phyloP scores from a whole-genome alignment of 2,113 vertebrate genomes.

The Desmodus rotundus region DNA sequence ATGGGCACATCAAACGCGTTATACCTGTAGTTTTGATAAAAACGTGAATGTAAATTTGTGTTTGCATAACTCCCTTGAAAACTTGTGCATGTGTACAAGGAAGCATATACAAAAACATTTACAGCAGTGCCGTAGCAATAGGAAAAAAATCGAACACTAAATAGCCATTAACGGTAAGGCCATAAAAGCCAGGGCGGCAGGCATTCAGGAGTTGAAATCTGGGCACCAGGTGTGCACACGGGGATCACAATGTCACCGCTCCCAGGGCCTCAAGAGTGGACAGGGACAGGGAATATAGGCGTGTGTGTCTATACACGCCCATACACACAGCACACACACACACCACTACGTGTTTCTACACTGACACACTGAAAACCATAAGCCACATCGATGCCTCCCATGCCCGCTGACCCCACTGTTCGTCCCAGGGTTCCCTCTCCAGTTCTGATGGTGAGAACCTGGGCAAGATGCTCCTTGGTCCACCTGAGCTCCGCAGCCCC shows the following conservation, averaged over 20 bases:
- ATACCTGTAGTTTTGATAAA: not conserved
- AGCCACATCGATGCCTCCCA: not conserved
- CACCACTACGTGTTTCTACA: not conserved
- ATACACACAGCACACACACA: not conserved
- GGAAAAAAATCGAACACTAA: not conserved
- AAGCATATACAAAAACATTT: not conserved
- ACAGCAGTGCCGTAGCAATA: not conserved
- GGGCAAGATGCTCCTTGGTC: not conserved
- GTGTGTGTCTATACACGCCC: not conserved
- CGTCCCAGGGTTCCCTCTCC: not conserved
- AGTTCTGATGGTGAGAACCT: rapidly evolving
- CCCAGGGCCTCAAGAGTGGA: not conserved
- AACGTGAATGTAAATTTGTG: not conserved
- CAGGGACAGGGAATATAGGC: not conserved
- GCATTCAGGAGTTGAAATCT: not conserved
- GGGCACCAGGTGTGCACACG: not conserved
- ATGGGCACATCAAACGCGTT: not conserved
- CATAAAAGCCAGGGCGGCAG: not conserved
- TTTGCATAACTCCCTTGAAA: not conserved
- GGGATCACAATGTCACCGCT: not conserved
- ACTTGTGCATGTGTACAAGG: no score
- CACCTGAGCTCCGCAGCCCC: not conserved
- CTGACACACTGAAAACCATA: not conserved
- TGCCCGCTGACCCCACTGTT: not conserved
- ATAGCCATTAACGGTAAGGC: not conserved